phyloP scores from a whole-genome alignment of 2,113 vertebrate genomes.

The Dicentrarchus labrax region DNA sequence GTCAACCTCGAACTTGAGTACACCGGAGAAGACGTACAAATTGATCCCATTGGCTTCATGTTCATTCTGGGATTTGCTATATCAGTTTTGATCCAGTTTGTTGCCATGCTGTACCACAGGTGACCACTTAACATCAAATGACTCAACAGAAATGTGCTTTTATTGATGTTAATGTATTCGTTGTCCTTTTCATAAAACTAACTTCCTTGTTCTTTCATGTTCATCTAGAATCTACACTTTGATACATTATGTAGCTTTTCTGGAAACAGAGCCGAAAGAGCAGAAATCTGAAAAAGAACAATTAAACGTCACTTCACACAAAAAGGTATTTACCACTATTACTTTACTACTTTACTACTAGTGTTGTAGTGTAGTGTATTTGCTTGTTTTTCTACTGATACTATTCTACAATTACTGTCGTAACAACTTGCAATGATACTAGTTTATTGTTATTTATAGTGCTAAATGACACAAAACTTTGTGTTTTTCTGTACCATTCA shows the following conservation, averaged over 20 bases:
- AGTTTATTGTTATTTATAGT: too few species aligned
- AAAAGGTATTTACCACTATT: slow-evolving; percentile 43
- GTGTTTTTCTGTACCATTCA: too few species aligned
- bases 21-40: background rate
- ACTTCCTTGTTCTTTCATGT: background rate
- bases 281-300: background rate
- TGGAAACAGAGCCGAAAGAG: slow-evolving; percentile 57
- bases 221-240: slow-evolving; percentile 65
- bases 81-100: slow-evolving; percentile 64
- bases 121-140: slow-evolving; percentile 12
- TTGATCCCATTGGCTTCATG: slow-evolving; percentile 73
- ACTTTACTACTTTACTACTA: too few species aligned
- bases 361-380: too few species aligned
- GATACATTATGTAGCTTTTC: slow-evolving; percentile 75
- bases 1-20: background rate
- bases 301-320: background rate
- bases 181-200: background rate
- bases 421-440: background rate
- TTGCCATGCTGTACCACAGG: slow-evolving; percentile 78
- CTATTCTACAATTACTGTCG: background rate
- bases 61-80: slow-evolving; percentile 70
- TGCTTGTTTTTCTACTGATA: background rate
- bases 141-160: background rate
- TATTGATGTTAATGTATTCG: background rate
- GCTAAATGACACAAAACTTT: too few species aligned